Evolutionary conservation across 2,797 vertebrate genomes (phyloP).

Genomic region (Eurystomus glaucurus): DNA sequence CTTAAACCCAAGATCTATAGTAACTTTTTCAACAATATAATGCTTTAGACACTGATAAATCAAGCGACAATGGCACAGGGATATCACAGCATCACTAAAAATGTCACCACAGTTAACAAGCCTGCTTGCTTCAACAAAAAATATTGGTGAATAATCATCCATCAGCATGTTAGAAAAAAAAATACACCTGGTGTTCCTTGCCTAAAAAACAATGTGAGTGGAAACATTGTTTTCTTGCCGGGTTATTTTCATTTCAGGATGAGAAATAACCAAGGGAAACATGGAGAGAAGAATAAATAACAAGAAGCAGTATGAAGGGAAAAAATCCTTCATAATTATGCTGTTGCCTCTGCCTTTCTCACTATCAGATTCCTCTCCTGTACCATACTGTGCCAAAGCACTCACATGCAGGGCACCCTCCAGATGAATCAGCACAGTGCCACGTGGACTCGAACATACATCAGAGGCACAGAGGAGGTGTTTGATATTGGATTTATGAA

Average conservation of each 20-base stretch:
- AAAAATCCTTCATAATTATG: slow-evolving; percentile 54
- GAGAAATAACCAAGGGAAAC: slow-evolving; percentile 62
- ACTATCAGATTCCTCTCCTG: neutral
- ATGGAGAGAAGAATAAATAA: slow-evolving; percentile 63
- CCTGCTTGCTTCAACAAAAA: slow-evolving; percentile 47
- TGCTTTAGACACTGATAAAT: slow-evolving; percentile 50
- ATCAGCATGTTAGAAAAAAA: neutral
- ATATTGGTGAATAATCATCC: slow-evolving; percentile 56
- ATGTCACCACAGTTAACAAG: slow-evolving; percentile 56
- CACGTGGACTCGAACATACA: fast-evolving
- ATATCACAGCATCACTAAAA: slow-evolving; percentile 58
- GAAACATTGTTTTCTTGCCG: slow-evolving; percentile 74
- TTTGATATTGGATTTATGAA: slow-evolving; percentile 42
- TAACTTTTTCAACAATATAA: slow-evolving; percentile 37
- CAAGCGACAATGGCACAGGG: neutral
- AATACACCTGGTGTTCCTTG: neutral
- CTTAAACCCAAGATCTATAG: slow-evolving; percentile 1
- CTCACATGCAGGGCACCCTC: neutral
- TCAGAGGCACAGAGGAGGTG: slow-evolving; percentile 13
- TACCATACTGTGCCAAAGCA: slow-evolving; percentile 27
- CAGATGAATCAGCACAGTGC: slow-evolving; percentile 21
- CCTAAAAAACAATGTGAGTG: slow-evolving; percentile 33
- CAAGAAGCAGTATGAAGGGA: neutral
- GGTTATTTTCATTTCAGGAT: slow-evolving; percentile 70
- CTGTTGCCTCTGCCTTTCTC: neutral